These are phyloP conservation scores for Rotaria sp. DNA, from an alignment of 2,888 invertebrate species.

Conservation along the genomic window DNA sequence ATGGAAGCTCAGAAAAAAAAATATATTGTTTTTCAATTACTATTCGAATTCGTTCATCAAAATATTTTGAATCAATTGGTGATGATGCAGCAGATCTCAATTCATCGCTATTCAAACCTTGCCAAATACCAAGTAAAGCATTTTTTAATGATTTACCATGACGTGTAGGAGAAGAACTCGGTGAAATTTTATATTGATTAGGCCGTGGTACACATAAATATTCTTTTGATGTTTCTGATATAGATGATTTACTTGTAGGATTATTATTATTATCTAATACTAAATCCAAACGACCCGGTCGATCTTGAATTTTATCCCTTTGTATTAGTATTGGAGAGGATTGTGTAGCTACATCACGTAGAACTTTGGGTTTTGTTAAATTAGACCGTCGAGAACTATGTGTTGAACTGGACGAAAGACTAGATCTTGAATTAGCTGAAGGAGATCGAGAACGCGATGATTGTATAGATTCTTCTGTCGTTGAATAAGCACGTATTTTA, in stretches of 20 bases:
- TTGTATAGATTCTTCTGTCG: background rate
- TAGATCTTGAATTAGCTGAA: background rate
- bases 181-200: background rate
- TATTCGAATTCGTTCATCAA: background rate
- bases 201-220: background rate
- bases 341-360: slow-evolving; percentile 9
- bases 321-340: too few relatives aligned
- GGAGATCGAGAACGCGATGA: background rate
- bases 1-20: background rate
- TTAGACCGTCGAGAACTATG: too few relatives aligned
- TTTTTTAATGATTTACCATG: background rate
- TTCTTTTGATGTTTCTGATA: background rate
- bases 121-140: slow-evolving; percentile 2
- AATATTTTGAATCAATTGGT: background rate
- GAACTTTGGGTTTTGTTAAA: background rate
- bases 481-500: background rate
- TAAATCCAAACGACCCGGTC: background rate
- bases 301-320: background rate
- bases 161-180: background rate
- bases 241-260: background rate
- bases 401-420: background rate
- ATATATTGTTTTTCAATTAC: background rate
- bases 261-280: background rate
- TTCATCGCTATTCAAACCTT: background rate
- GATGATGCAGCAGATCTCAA: background rate